Evolutionary conservation across 2,113 vertebrate species (phyloP), one percentile per base, ranked within the genome.

Genomic region (Myiopsitta monachus): DNA sequence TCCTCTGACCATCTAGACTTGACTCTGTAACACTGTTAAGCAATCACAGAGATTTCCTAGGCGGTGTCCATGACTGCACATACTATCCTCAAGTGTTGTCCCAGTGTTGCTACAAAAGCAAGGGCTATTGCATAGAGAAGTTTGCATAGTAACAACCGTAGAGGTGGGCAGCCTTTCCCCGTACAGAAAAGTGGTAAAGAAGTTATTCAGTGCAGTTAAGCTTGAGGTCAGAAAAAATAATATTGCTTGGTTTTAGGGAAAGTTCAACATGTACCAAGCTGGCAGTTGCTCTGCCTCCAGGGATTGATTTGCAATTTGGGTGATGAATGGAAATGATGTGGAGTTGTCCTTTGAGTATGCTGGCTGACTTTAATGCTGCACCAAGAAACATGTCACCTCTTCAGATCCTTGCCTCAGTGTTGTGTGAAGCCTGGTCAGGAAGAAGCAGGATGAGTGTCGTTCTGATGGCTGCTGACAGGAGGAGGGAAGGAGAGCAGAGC

Each of bases 61-160:
- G 41, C 26, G 30, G 28, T 3, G 15, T 14, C 67, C 18, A 5
- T 24, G 36, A 21, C 31, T 11, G 31, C 26, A 17, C 27, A 17
- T 0, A 0, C 17, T 64, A 31, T 85, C 33, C 49, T 80, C 26
- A 33, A 0, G 1, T 1, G 4, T 49, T 67, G 18, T 24, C 33
- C 28, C 49, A 38, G 18, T 16, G 13, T 52, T 76, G 36, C 74
- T 51, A 19, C 8, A 55, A 49, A 46, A 83, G 9, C 2, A 14
- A 82, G 36, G 22, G 55, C 21, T 1, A 1, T 18, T 54, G 33
- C 1, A 3, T 5, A 43, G 23, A 83, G 38, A 72, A 9, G 1
- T 44, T 43, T 83, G 23, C 44, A 63, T 18, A 91, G n/a, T 62
- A 87, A 46, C 22, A 85, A 11, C 57, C 1, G 0, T 18, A 44